These are phyloP conservation scores for Volucella bombylans DNA, from an alignment of 2,888 invertebrate species.

Conservation along the genomic window DNA sequence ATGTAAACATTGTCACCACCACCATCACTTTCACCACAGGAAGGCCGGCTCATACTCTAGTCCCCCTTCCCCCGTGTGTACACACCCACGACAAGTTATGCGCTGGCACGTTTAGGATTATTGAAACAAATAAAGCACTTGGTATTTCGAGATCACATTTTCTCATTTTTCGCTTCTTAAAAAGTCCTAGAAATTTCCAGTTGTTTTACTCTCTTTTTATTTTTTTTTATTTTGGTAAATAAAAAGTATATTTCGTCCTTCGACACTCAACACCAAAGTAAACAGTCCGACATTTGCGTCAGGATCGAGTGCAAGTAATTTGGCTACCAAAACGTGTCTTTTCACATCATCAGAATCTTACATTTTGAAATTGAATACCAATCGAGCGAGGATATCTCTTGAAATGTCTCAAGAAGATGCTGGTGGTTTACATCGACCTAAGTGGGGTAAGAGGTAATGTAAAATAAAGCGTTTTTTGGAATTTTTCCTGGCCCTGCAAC, in stretches of 20 bases:
- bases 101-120: slow-evolving; percentile 58
- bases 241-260: slow-evolving; percentile 28
- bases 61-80: background rate
- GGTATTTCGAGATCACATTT: slow-evolving; percentile 58
- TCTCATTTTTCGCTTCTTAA: slow-evolving; percentile 41
- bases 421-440: slow-evolving; percentile 22
- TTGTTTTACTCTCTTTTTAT: slow-evolving; percentile 13
- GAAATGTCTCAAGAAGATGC: slow-evolving; percentile 42
- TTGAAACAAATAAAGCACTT: slow-evolving; percentile 67
- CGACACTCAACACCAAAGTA: slow-evolving; percentile 17
- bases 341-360: slow-evolving; percentile 68
- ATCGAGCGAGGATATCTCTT: slow-evolving; percentile 49
- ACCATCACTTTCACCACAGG: slow-evolving; percentile 4
- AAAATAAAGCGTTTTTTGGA: slow-evolving; percentile 24
- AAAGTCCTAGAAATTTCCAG: slow-evolving; percentile 30
- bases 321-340: slow-evolving; percentile 63
- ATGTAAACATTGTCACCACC: slow-evolving; percentile 43
- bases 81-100: slow-evolving; percentile 35
- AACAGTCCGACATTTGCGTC: slow-evolving; percentile 56
- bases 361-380: slow-evolving; percentile 67
- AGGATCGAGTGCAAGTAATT: slow-evolving; percentile 41
- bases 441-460: background rate
- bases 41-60: slow-evolving; percentile 1
- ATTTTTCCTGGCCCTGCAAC: slow-evolving; percentile 24
- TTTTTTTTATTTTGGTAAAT: slow-evolving; percentile 50